phyloP scores from a whole-genome alignment of 2,888 invertebrate species.

The Epinotia nisella region DNA sequence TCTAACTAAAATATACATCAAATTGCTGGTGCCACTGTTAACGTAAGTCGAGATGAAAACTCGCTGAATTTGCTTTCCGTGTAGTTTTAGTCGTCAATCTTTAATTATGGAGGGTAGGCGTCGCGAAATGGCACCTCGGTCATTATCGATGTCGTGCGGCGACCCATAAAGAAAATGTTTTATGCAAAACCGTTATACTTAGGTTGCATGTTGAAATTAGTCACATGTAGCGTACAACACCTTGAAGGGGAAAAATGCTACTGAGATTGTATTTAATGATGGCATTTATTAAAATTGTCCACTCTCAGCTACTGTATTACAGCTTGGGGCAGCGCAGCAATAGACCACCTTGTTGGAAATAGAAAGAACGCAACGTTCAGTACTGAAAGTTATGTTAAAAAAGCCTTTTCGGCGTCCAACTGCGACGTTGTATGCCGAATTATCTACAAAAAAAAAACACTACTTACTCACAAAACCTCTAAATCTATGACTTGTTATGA shows the following conservation, averaged over 20 bases:
- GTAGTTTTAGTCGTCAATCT: background rate
- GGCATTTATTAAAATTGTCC: background rate
- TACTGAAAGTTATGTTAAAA: no score
- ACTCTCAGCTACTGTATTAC: no score
- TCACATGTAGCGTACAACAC: conserved; percentile 9
- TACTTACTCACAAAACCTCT: no score
- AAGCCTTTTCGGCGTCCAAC: no score
- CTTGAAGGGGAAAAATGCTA: conserved; percentile 9
- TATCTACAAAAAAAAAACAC: no score
- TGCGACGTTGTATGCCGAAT: no score
- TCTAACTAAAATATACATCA: no score
- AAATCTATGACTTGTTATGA: no score
- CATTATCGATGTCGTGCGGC: conserved; percentile 18
- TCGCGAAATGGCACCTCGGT: background rate
- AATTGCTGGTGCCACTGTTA: no score
- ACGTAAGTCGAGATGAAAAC: background rate
- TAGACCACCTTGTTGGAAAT: no score
- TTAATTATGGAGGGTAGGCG: background rate
- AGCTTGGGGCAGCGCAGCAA: no score
- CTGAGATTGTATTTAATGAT: conserved; percentile 3
- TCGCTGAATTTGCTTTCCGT: background rate
- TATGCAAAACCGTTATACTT: conserved; percentile 10
- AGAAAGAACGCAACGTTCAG: no score
- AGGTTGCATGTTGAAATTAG: conserved; percentile 20
- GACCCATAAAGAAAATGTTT: conserved; percentile 10